phyloP scores from a whole-genome alignment of 2,888 invertebrate genomes.

The Galerucella nymphaeae region DNA sequence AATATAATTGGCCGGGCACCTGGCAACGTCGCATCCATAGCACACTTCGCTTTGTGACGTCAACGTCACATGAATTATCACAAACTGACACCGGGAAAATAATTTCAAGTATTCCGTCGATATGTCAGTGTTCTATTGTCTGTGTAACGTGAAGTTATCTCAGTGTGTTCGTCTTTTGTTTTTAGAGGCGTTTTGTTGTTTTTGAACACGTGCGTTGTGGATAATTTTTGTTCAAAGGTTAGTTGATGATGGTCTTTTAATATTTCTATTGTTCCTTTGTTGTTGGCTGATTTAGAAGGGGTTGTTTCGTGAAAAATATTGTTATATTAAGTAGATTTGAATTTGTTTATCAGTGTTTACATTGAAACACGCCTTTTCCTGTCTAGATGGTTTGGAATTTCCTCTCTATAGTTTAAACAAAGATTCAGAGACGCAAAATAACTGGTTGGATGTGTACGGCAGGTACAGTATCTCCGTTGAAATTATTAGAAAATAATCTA shows the following conservation, averaged over 20 bases:
- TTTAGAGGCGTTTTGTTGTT: constrained; percentile 37
- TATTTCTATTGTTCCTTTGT: constrained; percentile 26
- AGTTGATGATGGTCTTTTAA: constrained; percentile 29
- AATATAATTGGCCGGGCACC: not conserved
- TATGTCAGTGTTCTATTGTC: constrained; percentile 59
- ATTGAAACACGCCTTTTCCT: constrained; percentile 44
- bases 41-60: constrained; percentile 55
- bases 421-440: constrained; percentile 5
- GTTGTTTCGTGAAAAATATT: not conserved
- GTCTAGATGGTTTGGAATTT: constrained; percentile 41
- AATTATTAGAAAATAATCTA: constrained; percentile 6
- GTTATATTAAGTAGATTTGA: not conserved
- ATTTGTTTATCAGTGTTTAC: constrained; percentile 38
- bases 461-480: not conserved
- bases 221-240: constrained; percentile 37
- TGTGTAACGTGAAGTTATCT: constrained; percentile 32
- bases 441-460: too few relatives aligned
- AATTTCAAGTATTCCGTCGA: constrained; percentile 62
- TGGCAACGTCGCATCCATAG: constrained; percentile 31
- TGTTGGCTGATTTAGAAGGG: constrained; percentile 21
- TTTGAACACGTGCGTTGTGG: constrained; percentile 40
- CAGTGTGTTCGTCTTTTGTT: constrained; percentile 35
- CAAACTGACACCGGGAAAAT: constrained; percentile 57
- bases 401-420: constrained; percentile 27
- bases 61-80: constrained; percentile 63